Conservation (phyloP, 2,797 vertebrate species). For the Anguilla megastoma region DNA sequence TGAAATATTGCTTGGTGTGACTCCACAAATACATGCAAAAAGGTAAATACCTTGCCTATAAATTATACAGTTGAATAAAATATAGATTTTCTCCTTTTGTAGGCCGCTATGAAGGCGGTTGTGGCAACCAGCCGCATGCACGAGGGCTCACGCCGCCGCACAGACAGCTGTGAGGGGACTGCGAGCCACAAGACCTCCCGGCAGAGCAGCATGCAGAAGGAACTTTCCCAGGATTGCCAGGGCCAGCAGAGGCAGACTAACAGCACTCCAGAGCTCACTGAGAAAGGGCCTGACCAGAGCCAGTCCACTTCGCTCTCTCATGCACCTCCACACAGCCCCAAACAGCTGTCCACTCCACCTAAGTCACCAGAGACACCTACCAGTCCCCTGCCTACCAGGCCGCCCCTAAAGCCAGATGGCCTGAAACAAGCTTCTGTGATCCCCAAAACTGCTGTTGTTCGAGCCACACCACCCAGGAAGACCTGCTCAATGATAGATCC, state of each 20-base stretch:
- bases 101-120: slow-evolving; percentile 90
- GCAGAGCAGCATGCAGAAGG: slow-evolving; percentile 70
- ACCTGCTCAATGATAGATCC: slow-evolving; percentile 64
- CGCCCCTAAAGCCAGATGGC: slow-evolving; percentile 66
- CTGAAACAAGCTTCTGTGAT: slow-evolving; percentile 63
- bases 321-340: slow-evolving; percentile 54
- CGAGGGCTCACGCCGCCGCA: slow-evolving; percentile 74
- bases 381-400: slow-evolving; percentile 53
- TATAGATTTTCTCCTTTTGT: not conserved
- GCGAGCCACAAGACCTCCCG: slow-evolving; percentile 57
- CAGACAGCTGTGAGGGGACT: slow-evolving; percentile 69
- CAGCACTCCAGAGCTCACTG: slow-evolving; percentile 16
- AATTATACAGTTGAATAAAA: not conserved
- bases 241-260: slow-evolving; percentile 41
- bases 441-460: slow-evolving; percentile 59
- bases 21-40: not conserved
- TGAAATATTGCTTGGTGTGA: not conserved
- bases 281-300: slow-evolving; percentile 31
- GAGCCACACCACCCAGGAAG: slow-evolving; percentile 63
- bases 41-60: not conserved
- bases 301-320: slow-evolving; percentile 39
- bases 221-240: slow-evolving; percentile 54
- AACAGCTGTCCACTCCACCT: slow-evolving; percentile 33
- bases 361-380: slow-evolving; percentile 26
- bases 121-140: slow-evolving; percentile 86